Base-by-base conservation (phyloP, 2,888 invertebrate species). In the Drosophila macrospina region DNA sequence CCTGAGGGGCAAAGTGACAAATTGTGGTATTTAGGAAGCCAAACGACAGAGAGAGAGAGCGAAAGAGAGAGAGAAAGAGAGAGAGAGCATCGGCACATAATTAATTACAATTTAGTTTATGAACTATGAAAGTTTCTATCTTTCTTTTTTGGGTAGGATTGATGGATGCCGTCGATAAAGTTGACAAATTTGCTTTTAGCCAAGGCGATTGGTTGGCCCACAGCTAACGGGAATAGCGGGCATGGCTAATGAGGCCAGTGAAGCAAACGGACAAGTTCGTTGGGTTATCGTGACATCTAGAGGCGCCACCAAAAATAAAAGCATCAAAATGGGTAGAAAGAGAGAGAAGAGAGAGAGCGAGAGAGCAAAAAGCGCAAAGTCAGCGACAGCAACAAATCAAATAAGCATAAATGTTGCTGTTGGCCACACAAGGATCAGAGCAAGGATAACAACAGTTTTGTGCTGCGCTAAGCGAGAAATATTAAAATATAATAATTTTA, bases 401-500 rank as follows among this genome's bases (percentile, higher is more conserved):
- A 59, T 51, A 45, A 47, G 56, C 52, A 41, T 26, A 26, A 51
- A 51, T 51, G 37, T 37, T 51, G 50, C 28, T 51, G 37, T 37
- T 51, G 50, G 32, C 59, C 32, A 28, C 37, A 28, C 37, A 41
- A 50, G 63, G 52, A 69, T 51, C 51, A 10, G 1, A 20, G 3
- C 41, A 63, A 57, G 47, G 26, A 52, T 37, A 63, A 59, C 48
- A 55, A 42, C 26, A 61, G 37, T 64, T 76, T 75, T 67, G 48
- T 77, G 87, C 87, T 82, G 82, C 60, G 76, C 82, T 78, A 84
- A 80, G 87, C 81, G 70, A 57, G 69, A 89, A 86, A 88, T 88
- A 88, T 88, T 89, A 88, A 86, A 86, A 88, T 88, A 85, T 79
- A 78, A 88, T 89, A 86, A 86, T 84, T 88, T 59, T 69, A 41